These are phyloP conservation scores for Plectrocnemia conspersa DNA, from an alignment of 1,140 invertebrate species.

Conservation along the genomic window DNA sequence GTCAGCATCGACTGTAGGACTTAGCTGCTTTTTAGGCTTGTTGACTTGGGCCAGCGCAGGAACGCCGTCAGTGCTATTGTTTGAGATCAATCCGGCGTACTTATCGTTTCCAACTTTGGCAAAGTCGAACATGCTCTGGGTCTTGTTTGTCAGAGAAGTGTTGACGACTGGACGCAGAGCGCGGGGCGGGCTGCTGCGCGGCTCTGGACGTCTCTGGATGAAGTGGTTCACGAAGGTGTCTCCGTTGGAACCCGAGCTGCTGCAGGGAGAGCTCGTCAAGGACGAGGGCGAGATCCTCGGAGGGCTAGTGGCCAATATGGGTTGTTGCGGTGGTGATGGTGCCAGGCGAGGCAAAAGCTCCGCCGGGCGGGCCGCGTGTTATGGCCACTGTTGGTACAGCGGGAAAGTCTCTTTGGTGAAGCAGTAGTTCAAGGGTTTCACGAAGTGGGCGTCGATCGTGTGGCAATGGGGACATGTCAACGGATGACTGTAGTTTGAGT, in stretches of 20 bases:
- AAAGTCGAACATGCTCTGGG: constrained; percentile 31
- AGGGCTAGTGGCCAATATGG: constrained; percentile 39
- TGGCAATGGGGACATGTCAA: constrained; percentile 88
- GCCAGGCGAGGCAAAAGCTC: constrained; percentile 45
- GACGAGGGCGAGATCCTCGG: constrained; percentile 24
- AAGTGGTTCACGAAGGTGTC: too few species aligned
- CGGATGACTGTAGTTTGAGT: constrained; percentile 91
- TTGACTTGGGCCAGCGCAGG: neutral
- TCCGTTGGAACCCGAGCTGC: constrained; percentile 3
- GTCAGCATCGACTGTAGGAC: constrained; percentile 35
- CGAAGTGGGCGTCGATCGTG: constrained; percentile 87
- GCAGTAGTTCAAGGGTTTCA: constrained; percentile 79
- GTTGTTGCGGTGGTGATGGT: constrained; percentile 41
- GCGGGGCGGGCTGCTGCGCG: constrained; percentile 36
- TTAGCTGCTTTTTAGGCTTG: constrained; percentile 8
- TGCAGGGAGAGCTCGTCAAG: constrained; percentile 26
- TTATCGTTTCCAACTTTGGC: constrained; percentile 37
- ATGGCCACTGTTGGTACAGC: constrained; percentile 73
- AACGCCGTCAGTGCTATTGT: neutral
- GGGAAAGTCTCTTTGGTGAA: constrained; percentile 68
- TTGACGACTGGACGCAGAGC: constrained; percentile 50
- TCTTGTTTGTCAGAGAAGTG: constrained; percentile 44
- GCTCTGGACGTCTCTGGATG: neutral
- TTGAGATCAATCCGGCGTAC: constrained; percentile 14
- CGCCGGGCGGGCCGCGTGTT: constrained; percentile 68